Evolutionary conservation across 2,797 vertebrate species (phyloP), one percentile per base, ranked within the genome.

Genomic region (Phyllotis vaccarum): DNA sequence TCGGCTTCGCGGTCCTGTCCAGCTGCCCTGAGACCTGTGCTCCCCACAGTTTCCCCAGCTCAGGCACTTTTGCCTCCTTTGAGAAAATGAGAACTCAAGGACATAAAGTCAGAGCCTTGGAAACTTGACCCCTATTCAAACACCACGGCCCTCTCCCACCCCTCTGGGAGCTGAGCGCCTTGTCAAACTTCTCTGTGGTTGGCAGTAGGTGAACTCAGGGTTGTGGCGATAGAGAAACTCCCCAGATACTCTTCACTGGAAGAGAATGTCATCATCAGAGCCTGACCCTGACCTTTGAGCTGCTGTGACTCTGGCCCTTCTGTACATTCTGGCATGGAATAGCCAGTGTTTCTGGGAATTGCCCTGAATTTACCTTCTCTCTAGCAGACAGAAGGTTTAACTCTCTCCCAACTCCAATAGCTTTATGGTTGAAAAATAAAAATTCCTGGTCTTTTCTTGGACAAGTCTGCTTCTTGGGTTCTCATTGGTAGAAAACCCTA

Each of bases 351-450:
- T 37, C 40, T 24, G 72, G 72, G 31, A 27, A 80, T 72, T 76
- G 21, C 72, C 24, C 0, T 49, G 34, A 58, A 68, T 12, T 78
- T 52, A 43, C 16, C 46, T 64, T 43, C 17, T 37, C 2, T 10
- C 56, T 86, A 66, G 16, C 14, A 85, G 27, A 43, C 29, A 58
- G 31, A 90, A 2, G 11, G 31, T 19, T 37, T 82, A 78, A 43
- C 52, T 27, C 34, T 89, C 64, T 10, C 52, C 37, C 13, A 21
- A 54, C 3, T 46, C 29, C 72, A 60, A 34, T 31, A 81, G 64
- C 24, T 70, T 64, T 22, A 37, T 80, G 80, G 11, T 70, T 79
- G 27, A 70, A 88, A 88, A 96, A 91, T n/a, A 78, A 90, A 95
- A 72, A 40, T 81, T 54, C 34, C 52, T 81, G 14, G 1, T 17